Evolutionary conservation across 2,797 vertebrate species (phyloP), one percentile per base, ranked within the genome.

Genomic region (Rousettus madagascariensis): DNA sequence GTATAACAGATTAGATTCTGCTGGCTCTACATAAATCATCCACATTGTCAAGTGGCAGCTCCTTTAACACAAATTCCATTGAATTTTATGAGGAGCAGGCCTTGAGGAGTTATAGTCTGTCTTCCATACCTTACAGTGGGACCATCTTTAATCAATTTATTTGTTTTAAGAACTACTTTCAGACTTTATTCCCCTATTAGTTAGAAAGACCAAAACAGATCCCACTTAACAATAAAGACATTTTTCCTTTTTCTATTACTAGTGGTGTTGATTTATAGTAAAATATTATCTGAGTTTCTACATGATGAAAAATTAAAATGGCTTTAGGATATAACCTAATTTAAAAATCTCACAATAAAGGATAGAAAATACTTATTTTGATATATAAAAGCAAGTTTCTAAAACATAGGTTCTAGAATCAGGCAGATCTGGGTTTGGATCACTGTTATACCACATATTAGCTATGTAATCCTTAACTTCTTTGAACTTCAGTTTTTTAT

Each of bases 1-100:
- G 1, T 86, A 95, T 78, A 95, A 4, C 1, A 74, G 57, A 96
- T 93, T 43, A 90, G 28, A 93, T 91, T 96, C 89, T 96, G 55
- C 68, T 68, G 26, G 69, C 33, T 61, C 24, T 96, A 63, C 16
- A 87, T 79, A 92, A 88, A 68, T 41, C 84, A 96, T 84, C 84
- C 85, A 38, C 46, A 88, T 13, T 75, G 53, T 83, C 65, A 71
- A 95, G 36, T 26, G 57, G 65, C 33, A 82, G 8, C 10, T 92
- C 43, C 94, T 63, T 94, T 79, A 19, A 84, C 28, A 93, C 2
- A 97, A 30, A 68, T 2, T 84, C n/a, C 20, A 51, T 0, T 86
- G 41, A 94, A 88, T 85, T 38, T 89, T 36, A 84, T 28, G 36
- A 96, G 61, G 72, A 89, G 75, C 92, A 28, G 33, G 28, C 17